Base-by-base conservation (phyloP, 2,113 vertebrate genomes). In the Tricholaema leucomelas region DNA sequence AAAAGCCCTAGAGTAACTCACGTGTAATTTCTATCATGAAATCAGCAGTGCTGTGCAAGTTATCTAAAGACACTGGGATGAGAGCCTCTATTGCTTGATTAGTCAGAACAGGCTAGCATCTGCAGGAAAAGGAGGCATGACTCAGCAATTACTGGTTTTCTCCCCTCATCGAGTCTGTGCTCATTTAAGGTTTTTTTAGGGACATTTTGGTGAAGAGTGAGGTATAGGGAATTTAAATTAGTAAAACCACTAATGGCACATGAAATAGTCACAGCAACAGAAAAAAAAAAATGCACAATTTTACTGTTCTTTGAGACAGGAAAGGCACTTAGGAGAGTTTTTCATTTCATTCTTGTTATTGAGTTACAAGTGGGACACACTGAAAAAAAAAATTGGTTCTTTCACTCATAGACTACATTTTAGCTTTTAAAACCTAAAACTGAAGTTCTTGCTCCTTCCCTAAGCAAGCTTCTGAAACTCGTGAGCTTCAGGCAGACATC, bases 1-100 rank as follows among this genome's bases (percentile, higher is more conserved):
- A 71, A 88, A 91, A 38, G 27, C 31, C 31, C 3, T 20, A 30
- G 24, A 30, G 24, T 10, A 88, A 58, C 38, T 81, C 48, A 67
- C 0, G 6, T 48, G 52, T 42, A 35, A 84, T 66, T 78, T 81
- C 58, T 27, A 65, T 44, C 33, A 55, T 15, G 60, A 77, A 77
- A 70, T 61, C 88, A 10, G 61, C 36, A 77, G 38, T 55, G 56
- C 31, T 1, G 1, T 66, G 27, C 28, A 46, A 73, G 35, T 54
- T n/a, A 50, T 2, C 50, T 58, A 42, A 82, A 81, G 5, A 56
- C 0, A 0, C 18, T 5, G 66, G 58, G 54, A 72, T 7, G 2
- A 60, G 31, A 74, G 21, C 12, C 42, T 28, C 54, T 65, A 38
- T 58, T 1, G 1, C n/a, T 40, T 36, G 36, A 71, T 71, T 58